phyloP scores from a whole-genome alignment of 2,888 invertebrate genomes.

The Lumbricus terrestris region DNA sequence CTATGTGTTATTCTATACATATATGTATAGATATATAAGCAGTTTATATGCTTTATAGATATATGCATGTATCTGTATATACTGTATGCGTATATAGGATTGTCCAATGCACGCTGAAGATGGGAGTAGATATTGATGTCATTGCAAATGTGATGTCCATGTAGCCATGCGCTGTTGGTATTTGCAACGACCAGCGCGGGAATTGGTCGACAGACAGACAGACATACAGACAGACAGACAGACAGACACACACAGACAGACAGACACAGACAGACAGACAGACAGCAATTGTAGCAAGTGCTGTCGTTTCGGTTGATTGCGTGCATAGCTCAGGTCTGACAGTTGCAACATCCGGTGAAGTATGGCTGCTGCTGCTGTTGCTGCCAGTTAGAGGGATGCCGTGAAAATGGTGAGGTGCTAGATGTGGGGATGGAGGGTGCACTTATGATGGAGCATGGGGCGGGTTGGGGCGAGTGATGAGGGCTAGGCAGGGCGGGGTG shows the following conservation, averaged over 20 bases:
- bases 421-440: conserved; percentile 7
- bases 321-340: not conserved
- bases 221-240: too few relatives aligned
- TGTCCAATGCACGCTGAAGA: not conserved
- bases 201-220: not conserved
- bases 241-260: too few relatives aligned
- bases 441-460: conserved; percentile 17
- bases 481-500: conserved; percentile 15
- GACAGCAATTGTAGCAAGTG: not conserved
- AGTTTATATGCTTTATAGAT: too few relatives aligned
- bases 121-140: not conserved
- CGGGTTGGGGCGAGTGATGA: not conserved
- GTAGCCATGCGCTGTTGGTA: not conserved
- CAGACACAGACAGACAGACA: too few relatives aligned
- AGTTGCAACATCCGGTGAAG: not conserved
- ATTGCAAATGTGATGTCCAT: too few relatives aligned
- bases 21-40: too few relatives aligned
- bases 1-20: too few relatives aligned
- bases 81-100: not conserved
- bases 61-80: too few relatives aligned
- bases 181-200: not conserved
- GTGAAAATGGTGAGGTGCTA: not conserved
- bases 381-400: too few relatives aligned
- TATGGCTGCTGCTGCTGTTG: conserved; percentile 6
- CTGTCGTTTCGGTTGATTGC: not conserved